A percentile compares a stretch with the other conserved stretches of the same genome.
Evolutionary conservation across 92 coral and sea anemone genomes (phyloP).

Genomic region (Scolanthus callimorphus): DNA sequence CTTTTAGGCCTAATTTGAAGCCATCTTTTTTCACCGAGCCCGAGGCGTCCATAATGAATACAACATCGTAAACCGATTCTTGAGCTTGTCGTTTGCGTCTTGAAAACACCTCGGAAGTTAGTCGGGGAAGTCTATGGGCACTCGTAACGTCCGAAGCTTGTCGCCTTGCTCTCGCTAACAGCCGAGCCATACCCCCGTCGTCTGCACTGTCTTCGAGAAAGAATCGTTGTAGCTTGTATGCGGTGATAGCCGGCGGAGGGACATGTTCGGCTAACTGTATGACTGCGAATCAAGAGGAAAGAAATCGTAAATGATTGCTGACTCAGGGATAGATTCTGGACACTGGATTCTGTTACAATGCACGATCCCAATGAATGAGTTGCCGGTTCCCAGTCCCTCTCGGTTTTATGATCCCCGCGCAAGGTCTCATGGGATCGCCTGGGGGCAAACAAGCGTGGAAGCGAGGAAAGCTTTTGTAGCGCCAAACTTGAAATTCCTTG

Average conservation of each 20-base stretch:
- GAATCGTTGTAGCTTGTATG: slow-evolving; percentile 41
- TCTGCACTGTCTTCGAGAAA: slow-evolving; percentile 19
- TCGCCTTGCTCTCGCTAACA: not conserved
- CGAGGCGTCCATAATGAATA: slow-evolving; percentile 55
- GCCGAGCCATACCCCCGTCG: not conserved
- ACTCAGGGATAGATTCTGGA: too few species aligned
- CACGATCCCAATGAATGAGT: too few species aligned
- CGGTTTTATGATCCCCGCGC: too few species aligned
- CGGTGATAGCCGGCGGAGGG: slow-evolving; percentile 30
- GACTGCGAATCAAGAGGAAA: too few species aligned
- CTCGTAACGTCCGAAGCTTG: not conserved
- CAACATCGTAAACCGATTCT: slow-evolving; percentile 43
- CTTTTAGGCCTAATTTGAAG: slow-evolving; percentile 45
- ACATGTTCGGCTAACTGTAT: slow-evolving; percentile 10
- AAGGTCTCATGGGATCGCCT: too few species aligned
- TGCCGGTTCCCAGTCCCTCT: too few species aligned
- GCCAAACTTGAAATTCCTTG: too few species aligned
- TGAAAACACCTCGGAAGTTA: not conserved
- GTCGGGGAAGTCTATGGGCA: not conserved
- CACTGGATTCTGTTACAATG: too few species aligned
- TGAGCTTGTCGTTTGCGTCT: not conserved
- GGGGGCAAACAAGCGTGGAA: too few species aligned
- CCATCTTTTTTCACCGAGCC: slow-evolving; percentile 49
- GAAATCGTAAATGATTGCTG: too few species aligned
- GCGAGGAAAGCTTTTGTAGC: too few species aligned